phyloP scores from a whole-genome alignment of 2,797 vertebrate species.

The Myiotriccus ornatus region DNA sequence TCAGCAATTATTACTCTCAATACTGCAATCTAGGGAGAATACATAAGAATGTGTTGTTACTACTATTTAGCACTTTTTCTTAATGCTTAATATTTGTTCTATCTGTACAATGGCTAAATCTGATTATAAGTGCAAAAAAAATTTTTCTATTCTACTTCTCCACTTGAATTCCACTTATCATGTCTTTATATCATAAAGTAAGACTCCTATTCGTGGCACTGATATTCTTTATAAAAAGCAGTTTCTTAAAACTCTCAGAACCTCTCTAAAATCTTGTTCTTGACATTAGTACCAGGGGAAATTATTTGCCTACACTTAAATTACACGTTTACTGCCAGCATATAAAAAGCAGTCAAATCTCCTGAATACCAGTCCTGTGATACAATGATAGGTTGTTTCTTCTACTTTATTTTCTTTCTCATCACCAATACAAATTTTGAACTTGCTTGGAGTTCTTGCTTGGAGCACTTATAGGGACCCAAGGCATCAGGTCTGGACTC shows the following conservation, averaged over 20 bases:
- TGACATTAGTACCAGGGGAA: background rate
- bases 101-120: background rate
- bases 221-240: background rate
- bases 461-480: background rate
- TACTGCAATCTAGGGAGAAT: background rate
- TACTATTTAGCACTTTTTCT: background rate
- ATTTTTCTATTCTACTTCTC: background rate
- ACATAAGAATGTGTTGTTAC: background rate
- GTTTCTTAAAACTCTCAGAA: background rate
- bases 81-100: background rate
- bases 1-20: background rate
- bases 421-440: background rate
- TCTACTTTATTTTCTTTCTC: background rate
- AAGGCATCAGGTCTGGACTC: background rate
- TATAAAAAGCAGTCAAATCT: background rate
- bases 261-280: background rate
- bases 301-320: background rate
- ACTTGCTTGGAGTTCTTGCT: background rate
- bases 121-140: background rate
- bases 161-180: background rate
- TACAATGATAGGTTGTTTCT: background rate
- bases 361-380: background rate
- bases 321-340: background rate
- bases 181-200: background rate
- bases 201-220: background rate